Evolutionary conservation across 2,888 invertebrate species (phyloP).

Genomic region (Apomyelois bistriatella): DNA sequence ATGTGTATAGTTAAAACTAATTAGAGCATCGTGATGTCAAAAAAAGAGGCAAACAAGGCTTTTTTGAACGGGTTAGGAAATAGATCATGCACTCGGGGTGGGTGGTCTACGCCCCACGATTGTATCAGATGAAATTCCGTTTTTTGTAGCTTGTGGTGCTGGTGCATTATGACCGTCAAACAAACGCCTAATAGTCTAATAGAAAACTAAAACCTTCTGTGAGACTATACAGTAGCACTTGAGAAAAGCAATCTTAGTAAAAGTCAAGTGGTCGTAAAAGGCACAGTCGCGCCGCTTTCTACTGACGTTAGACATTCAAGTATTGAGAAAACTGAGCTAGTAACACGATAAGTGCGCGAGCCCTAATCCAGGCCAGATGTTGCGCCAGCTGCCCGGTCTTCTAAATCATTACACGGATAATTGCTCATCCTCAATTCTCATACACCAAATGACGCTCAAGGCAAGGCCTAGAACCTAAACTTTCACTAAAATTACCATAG

Average conservation of each 20-base stretch:
- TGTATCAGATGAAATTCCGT: conserved; percentile 49
- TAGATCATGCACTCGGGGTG: conserved; percentile 44
- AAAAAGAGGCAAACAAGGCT: conserved; percentile 33
- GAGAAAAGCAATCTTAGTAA: conserved; percentile 36
- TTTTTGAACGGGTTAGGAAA: conserved; percentile 31
- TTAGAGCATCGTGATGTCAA: conserved; percentile 44
- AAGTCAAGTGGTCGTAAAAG: conserved; percentile 40
- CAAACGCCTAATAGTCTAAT: conserved; percentile 42
- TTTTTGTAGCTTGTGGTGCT: conserved; percentile 37
- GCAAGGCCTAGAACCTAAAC: conserved; percentile 1
- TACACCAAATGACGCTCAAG: conserved; percentile 60
- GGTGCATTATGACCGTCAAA: conserved; percentile 37
- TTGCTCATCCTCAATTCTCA: conserved; percentile 53
- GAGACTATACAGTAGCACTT: conserved; percentile 27
- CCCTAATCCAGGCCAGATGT: conserved; percentile 65
- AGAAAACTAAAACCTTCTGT: conserved; percentile 34
- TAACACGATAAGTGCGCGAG: conserved; percentile 40
- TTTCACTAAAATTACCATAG: conserved; percentile 12
- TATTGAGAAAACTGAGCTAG: conserved; percentile 44
- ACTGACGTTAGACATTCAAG: conserved; percentile 17
- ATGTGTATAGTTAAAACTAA: conserved; percentile 29
- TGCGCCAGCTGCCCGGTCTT: conserved; percentile 60
- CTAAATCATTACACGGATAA: conserved; percentile 71
- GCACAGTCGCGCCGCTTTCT: conserved; percentile 15
- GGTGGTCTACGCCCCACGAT: conserved; percentile 56